Percentiles rank a stretch among this genome's conserved stretches.
phyloP scores from a whole-genome alignment of 1,140 invertebrate species.

The Myzus persicae region DNA sequence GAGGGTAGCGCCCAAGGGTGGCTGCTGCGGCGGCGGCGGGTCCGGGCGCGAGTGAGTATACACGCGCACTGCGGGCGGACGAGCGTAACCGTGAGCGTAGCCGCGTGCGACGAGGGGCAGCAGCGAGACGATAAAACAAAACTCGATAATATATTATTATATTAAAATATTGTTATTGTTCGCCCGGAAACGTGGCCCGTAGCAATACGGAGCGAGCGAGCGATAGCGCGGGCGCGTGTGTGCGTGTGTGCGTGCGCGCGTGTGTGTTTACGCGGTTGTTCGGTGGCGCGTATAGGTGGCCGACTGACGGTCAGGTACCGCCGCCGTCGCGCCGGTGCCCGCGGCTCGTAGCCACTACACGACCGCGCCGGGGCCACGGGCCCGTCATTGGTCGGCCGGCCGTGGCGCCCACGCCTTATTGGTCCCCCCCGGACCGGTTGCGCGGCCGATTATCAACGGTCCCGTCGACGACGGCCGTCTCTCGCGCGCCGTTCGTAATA shows the following conservation, averaged over 20 bases:
- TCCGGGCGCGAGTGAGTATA: neutral
- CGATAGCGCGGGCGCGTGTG: neutral
- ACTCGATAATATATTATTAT: neutral
- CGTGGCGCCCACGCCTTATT: slow-evolving; percentile 51
- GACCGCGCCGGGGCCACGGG: slow-evolving; percentile 18
- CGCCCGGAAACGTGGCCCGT: slow-evolving; percentile 38
- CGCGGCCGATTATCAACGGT: slow-evolving; percentile 19
- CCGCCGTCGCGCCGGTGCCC: slow-evolving; percentile 44
- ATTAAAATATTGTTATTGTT: neutral
- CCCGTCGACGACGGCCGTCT: neutral
- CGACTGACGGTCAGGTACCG: slow-evolving; percentile 51
- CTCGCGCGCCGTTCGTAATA: neutral
- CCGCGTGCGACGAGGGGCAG: neutral
- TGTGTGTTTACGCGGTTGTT: neutral
- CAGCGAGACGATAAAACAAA: neutral
- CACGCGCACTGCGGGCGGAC: neutral
- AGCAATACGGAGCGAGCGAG: neutral
- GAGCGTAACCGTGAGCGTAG: neutral
- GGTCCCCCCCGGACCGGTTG: slow-evolving; percentile 25
- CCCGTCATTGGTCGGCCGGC: slow-evolving; percentile 43
- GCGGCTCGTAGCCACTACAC: slow-evolving; percentile 37
- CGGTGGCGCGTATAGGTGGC: slow-evolving; percentile 49
- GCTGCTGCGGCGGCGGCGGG: neutral
- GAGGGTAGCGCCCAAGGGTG: slow-evolving; percentile 5
- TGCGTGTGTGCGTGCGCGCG: neutral